Evolutionary conservation across 2,113 vertebrate species (phyloP).

Genomic region (Rhinolophus ferrumequinum): DNA sequence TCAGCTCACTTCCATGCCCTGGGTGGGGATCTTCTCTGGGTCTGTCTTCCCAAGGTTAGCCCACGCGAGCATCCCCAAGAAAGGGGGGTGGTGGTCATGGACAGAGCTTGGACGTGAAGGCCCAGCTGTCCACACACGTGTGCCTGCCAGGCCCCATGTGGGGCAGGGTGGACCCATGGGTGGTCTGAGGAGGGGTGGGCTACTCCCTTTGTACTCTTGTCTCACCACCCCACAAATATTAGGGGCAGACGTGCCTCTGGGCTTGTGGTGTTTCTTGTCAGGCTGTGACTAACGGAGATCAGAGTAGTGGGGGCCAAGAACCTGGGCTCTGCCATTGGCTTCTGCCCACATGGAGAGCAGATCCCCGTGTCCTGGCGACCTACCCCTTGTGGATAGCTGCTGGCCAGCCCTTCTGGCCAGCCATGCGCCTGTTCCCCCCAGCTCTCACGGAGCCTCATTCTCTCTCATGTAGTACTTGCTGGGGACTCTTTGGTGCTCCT

Average conservation of each 20-base stretch:
- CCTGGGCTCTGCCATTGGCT: not conserved
- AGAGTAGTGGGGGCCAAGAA: not conserved
- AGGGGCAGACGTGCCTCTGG: not conserved
- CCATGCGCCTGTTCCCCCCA: not conserved
- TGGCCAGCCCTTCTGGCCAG: not conserved
- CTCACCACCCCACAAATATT: not conserved
- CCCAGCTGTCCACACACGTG: not conserved
- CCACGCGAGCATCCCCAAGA: not conserved
- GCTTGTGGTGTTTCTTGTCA: not conserved
- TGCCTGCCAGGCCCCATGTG: rapidly evolving
- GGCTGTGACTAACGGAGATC: not conserved
- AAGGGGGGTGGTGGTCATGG: no score
- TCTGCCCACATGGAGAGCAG: not conserved
- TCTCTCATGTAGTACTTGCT: not conserved
- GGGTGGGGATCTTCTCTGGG: not conserved
- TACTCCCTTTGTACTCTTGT: not conserved
- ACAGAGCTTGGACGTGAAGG: not conserved
- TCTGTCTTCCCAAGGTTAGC: not conserved
- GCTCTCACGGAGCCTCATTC: not conserved
- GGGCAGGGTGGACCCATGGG: not conserved
- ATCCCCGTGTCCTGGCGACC: not conserved
- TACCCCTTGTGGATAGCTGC: not conserved
- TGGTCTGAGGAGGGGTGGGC: not conserved
- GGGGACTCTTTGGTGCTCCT: not conserved
- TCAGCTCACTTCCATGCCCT: not conserved